Percentiles rank a stretch among this genome's conserved stretches.
These are phyloP conservation scores for Harpagifer antarcticus DNA, from an alignment of 2,797 vertebrate genomes.

Conservation along the genomic window DNA sequence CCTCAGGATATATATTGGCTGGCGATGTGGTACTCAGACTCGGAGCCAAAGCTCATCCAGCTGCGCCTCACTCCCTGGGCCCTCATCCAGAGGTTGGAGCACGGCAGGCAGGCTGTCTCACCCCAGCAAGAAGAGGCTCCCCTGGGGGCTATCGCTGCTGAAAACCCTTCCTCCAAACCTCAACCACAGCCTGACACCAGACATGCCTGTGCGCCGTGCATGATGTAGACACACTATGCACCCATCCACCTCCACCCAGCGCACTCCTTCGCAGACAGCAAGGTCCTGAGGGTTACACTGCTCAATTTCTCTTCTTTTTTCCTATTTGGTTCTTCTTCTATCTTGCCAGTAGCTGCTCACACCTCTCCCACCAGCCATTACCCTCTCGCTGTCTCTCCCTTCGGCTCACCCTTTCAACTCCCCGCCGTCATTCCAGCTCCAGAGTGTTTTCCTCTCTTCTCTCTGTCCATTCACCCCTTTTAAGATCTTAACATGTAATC, in stretches of 20 bases:
- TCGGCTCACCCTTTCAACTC: constrained; percentile 42
- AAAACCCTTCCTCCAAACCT: constrained; percentile 51
- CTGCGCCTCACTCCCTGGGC: constrained; percentile 53
- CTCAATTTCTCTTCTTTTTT: constrained; percentile 75
- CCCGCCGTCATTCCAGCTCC: constrained; percentile 60
- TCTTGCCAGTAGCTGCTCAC: constrained; percentile 70
- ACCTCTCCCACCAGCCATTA: constrained; percentile 73
- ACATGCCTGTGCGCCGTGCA: constrained; percentile 53
- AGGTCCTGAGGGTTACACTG: constrained; percentile 75
- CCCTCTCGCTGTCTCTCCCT: constrained; percentile 55
- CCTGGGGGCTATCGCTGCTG: constrained; percentile 49
- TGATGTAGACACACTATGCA: constrained; percentile 41
- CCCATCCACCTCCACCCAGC: constrained; percentile 38
- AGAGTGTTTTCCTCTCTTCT: constrained; percentile 51
- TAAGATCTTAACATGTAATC: constrained; percentile 53
- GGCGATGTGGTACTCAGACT: constrained; percentile 30
- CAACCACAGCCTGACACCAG: constrained; percentile 62
- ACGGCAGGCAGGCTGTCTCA: constrained; percentile 50
- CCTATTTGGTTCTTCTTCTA: constrained; percentile 60
- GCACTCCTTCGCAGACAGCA: constrained; percentile 64
- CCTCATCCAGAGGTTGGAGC: constrained; percentile 61
- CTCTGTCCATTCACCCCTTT: constrained; percentile 55
- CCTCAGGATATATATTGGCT: constrained; percentile 41
- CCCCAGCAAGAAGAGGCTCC: constrained; percentile 46
- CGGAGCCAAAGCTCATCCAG: constrained; percentile 60